Conservation (phyloP, 2,797 vertebrate species). For the Lepus townsendii region DNA sequence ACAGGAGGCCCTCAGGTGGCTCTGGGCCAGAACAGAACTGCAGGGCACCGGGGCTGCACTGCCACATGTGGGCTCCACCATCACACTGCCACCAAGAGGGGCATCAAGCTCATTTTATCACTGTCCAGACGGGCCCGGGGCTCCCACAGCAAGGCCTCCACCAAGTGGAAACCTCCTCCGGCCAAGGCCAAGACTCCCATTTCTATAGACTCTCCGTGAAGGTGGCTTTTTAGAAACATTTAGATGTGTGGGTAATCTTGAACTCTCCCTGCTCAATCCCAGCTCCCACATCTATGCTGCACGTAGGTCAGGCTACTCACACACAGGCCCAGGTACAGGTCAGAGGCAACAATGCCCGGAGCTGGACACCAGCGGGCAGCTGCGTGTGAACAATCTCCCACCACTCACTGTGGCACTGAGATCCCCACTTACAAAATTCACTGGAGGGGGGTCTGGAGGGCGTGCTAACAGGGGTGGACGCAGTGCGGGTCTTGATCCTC, state of each 20-base stretch:
- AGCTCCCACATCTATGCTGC: too few species aligned
- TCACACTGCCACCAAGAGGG: background rate
- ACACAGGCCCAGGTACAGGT: too few species aligned
- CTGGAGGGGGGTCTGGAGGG: constrained; percentile 98
- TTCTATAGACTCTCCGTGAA: background rate
- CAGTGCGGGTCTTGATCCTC: constrained; percentile 98
- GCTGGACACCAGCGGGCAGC: too few species aligned
- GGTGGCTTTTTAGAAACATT: background rate
- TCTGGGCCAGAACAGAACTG: background rate
- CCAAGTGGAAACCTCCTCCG: background rate
- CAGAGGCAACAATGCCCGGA: too few species aligned
- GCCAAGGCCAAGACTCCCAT: background rate
- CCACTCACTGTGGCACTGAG: background rate
- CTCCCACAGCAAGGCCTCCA: background rate
- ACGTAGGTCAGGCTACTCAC: background rate
- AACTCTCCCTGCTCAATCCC: background rate
- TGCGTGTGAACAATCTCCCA: background rate
- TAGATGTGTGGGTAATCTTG: background rate
- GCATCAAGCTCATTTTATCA: background rate
- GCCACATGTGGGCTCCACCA: too few species aligned
- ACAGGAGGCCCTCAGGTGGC: background rate
- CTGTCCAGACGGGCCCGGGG: too few species aligned
- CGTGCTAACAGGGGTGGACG: constrained; percentile 98
- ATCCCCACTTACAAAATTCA: constrained; percentile 96
- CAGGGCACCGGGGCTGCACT: background rate